Base-by-base conservation (phyloP, 35 echinoderm and acorn worm species). In the Diadema setosum region DNA sequence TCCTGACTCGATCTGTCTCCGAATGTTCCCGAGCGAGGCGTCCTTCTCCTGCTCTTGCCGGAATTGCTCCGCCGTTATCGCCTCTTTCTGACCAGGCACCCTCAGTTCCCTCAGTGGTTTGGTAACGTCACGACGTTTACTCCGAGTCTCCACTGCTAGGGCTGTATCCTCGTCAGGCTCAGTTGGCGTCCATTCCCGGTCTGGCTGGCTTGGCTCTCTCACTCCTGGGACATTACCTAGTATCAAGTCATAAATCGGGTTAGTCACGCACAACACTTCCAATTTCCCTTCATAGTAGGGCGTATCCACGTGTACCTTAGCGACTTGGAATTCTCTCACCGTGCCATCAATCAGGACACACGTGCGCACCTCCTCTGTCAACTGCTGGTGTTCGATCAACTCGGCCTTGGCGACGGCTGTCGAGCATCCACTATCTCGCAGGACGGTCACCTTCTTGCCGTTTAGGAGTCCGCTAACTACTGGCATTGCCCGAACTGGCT, bases 311-410 rank as follows among this genome's bases (percentile, higher is more conserved):
- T 23, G 33, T 27, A 95, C 43, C 33, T 48, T 48, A 34, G 93
- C 93, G 27, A 84, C 40, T 42, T 67, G 58, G 39, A 36, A 43
- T 39, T 55, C 39, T 30, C 88, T 18, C 30, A 87, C 75, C 9
- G 84, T 87, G 25, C 93, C 84, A 70, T 95, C 88, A 30, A 95
- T 84, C 26, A 95, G 46, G 44, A 95, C 29, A 83, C 88, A 95
- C 18, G 17, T 41, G 30, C 42, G 45, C 5, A 39, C 5, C 65
- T 74, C 49, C n/a, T 84, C 88, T 18, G 84, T 91, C 45, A 91
- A 39, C 44, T 95, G 83, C 1, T 86, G 23, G 9, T 83, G 15
- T 3, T 45, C 39, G 1, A 86, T 82, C 12, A 94, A 29, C 4
- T 17, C 41, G 31, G 41, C 75, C 45, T 44, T 55, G 9, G 86